Percentiles rank a stretch among this genome's conserved stretches.
Evolutionary conservation across 1,140 invertebrate genomes (phyloP).

Genomic region (Eueides isabella): DNA sequence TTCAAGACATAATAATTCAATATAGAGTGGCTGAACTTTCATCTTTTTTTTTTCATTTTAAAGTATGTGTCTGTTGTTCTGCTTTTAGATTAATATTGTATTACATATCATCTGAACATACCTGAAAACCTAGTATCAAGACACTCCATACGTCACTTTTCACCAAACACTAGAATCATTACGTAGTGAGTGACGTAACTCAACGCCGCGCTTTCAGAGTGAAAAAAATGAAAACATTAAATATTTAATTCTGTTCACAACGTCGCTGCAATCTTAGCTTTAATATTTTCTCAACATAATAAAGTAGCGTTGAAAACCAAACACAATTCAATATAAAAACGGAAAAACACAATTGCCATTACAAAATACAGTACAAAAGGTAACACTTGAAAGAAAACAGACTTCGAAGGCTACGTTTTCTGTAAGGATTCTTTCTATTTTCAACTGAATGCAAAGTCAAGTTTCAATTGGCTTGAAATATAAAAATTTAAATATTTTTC

Average conservation of each 20-base stretch:
- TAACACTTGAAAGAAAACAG: constrained; percentile 21
- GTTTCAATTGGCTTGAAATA: constrained; percentile 12
- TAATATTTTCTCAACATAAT: constrained; percentile 4
- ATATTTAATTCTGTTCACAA: too few relatives aligned
- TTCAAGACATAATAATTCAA: too few relatives aligned
- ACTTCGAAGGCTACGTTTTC: constrained; percentile 18
- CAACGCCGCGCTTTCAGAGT: too few relatives aligned
- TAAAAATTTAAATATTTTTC: constrained; percentile 10
- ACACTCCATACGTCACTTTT: too few relatives aligned
- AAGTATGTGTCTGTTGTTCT: too few relatives aligned
- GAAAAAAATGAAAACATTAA: too few relatives aligned
- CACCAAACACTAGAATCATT: neutral
- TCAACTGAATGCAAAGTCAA: constrained; percentile 3
- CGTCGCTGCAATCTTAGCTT: too few relatives aligned
- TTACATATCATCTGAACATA: too few relatives aligned
- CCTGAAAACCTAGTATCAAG: too few relatives aligned
- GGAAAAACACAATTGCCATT: constrained; percentile 1
- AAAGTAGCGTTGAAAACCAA: constrained; percentile 7
- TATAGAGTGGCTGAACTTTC: too few relatives aligned
- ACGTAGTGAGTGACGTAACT: neutral
- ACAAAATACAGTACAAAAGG: constrained; percentile 20
- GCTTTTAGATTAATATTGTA: too few relatives aligned
- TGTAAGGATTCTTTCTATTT: constrained; percentile 21
- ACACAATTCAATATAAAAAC: constrained; percentile 17
- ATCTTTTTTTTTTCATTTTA: too few relatives aligned